Conservation (phyloP, 2,113 vertebrate species). For the Tor tambroides region DNA sequence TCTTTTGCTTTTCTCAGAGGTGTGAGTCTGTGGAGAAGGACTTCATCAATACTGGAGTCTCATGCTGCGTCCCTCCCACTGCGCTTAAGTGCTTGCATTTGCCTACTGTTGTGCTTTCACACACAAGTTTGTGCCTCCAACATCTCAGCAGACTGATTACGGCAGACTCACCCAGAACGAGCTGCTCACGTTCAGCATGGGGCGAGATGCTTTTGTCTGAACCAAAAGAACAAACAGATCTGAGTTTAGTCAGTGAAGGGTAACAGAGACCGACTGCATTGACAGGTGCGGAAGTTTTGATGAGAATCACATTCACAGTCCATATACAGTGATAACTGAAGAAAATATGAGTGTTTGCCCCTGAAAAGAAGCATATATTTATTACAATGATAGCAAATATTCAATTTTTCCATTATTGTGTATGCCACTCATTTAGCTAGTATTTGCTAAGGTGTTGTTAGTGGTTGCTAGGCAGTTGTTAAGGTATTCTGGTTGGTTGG, state of each 20-base stretch:
- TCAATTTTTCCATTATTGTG: background rate
- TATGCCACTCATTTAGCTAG: background rate
- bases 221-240: background rate
- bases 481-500: background rate
- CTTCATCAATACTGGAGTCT: constrained; percentile 46
- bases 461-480: background rate
- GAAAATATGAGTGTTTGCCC: background rate
- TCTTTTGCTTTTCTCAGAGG: constrained; percentile 34
- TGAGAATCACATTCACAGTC: background rate
- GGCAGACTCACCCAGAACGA: background rate
- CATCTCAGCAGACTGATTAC: constrained; percentile 2
- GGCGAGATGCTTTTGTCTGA: background rate
- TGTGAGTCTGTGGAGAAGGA: constrained; percentile 47
- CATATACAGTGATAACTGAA: background rate
- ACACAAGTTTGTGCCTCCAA: background rate
- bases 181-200: background rate
- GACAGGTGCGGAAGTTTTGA: background rate
- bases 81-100: constrained; percentile 46
- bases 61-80: constrained; percentile 44
- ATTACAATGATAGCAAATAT: background rate
- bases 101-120: constrained; percentile 38
- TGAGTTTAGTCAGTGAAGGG: background rate
- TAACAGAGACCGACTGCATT: background rate
- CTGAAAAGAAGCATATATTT: background rate
- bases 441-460: background rate